A percentile compares a stretch with the other conserved stretches of the same genome.
phyloP scores from a whole-genome alignment of 2,888 invertebrate species.

The Tethea ocularis region DNA sequence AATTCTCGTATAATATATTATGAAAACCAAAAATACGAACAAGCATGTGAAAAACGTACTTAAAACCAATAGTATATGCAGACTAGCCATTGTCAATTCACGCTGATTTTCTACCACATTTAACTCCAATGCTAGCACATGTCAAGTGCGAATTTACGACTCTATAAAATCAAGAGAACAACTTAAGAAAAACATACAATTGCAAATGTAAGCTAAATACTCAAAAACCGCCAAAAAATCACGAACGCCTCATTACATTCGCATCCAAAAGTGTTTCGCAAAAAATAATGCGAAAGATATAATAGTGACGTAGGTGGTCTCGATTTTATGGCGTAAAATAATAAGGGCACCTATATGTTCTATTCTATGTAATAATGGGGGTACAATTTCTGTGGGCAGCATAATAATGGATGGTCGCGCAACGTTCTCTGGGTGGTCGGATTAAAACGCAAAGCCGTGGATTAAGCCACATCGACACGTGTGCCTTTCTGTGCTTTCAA shows the following conservation, averaged over 20 bases:
- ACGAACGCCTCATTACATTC: constrained; percentile 79
- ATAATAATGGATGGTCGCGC: constrained; percentile 60
- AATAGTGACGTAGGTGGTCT: constrained; percentile 74
- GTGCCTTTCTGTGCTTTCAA: constrained; percentile 66
- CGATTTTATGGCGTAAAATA: constrained; percentile 74
- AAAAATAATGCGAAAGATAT: constrained; percentile 34
- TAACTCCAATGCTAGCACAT: constrained; percentile 17
- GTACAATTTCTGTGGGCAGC: constrained; percentile 71
- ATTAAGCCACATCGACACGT: constrained; percentile 80
- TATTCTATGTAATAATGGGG: constrained; percentile 77
- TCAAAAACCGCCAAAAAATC: constrained; percentile 71
- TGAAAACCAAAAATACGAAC: neutral
- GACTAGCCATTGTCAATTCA: neutral
- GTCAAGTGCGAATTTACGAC: constrained; percentile 33
- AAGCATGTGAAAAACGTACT: neutral
- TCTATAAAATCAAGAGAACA: constrained; percentile 21
- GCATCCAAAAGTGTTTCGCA: constrained; percentile 58
- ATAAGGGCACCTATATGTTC: constrained; percentile 71
- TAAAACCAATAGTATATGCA: neutral
- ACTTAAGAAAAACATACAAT: constrained; percentile 32
- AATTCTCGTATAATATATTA: neutral
- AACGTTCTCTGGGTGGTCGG: constrained; percentile 76
- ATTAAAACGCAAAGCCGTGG: constrained; percentile 72
- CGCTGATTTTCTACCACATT: constrained; percentile 18
- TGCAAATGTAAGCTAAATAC: constrained; percentile 44